Percentiles rank a stretch among this genome's conserved stretches.
Conservation (phyloP, 2,113 vertebrate species). For the Apteryx mantelli region DNA sequence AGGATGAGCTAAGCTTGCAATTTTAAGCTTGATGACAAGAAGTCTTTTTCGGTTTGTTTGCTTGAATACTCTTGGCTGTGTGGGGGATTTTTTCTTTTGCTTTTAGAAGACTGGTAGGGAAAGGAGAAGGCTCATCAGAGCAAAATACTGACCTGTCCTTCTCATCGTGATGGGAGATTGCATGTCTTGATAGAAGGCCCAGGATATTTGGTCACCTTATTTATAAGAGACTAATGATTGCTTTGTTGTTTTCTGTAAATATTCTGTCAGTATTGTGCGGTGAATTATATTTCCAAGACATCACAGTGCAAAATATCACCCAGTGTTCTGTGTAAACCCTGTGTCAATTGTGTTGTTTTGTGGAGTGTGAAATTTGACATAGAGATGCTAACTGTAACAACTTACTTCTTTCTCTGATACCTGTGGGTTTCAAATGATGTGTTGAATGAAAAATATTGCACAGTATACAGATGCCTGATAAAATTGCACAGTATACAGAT, state of each 20-base stretch:
- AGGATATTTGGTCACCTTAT: conserved; percentile 71
- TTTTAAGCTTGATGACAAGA: background rate
- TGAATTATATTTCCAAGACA: conserved; percentile 58
- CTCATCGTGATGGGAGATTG: background rate
- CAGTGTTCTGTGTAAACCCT: conserved; percentile 47
- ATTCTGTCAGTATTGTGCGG: conserved; percentile 65
- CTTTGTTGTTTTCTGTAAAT: conserved; percentile 63
- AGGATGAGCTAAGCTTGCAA: background rate
- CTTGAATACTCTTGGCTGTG: conserved; percentile 13
- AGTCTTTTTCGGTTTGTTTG: background rate
- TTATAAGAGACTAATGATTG: conserved; percentile 57
- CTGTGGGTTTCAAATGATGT: conserved; percentile 45
- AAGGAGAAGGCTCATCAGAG: conserved; percentile 37
- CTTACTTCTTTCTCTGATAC: conserved; percentile 28
- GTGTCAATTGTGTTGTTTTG: conserved; percentile 54
- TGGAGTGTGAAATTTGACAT: conserved; percentile 66
- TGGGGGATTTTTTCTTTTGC: background rate
- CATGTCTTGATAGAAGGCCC: background rate
- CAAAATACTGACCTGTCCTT: background rate
- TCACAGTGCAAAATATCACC: conserved; percentile 53
- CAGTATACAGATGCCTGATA: conserved; percentile 29
- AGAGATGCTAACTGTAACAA: conserved; percentile 54
- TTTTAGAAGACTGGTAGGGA: background rate
- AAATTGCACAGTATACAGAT: conserved; percentile 37
- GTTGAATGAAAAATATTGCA: conserved; percentile 45